phyloP scores from a whole-genome alignment of 2,797 vertebrate species.

The Cuniculus paca region DNA sequence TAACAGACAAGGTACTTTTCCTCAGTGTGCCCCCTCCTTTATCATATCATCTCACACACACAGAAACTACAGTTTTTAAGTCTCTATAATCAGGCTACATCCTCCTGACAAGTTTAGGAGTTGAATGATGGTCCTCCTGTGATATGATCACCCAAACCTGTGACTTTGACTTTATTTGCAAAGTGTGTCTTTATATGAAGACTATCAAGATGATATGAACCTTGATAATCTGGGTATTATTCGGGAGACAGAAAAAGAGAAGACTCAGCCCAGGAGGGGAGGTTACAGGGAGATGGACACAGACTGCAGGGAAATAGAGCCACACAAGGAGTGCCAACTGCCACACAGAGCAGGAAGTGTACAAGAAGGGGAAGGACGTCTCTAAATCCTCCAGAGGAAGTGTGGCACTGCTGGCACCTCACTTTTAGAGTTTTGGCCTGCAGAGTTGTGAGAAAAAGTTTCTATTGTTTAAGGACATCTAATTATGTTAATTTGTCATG shows the following conservation, averaged over 20 bases:
- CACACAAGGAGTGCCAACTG: not conserved
- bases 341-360: not conserved
- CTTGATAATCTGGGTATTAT: not conserved
- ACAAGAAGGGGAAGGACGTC: no score
- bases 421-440: not conserved
- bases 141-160: not conserved
- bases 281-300: not conserved
- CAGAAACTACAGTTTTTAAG: not conserved
- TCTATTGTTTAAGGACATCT: not conserved
- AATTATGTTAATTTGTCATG: not conserved
- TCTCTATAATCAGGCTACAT: not conserved
- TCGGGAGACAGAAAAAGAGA: not conserved
- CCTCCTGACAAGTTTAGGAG: not conserved
- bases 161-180: not conserved
- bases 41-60: not conserved
- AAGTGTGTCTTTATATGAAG: not conserved
- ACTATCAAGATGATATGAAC: not conserved
- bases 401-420: not conserved
- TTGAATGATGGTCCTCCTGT: not conserved
- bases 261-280: not conserved
- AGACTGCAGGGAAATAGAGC: rapidly evolving
- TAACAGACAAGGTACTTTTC: not conserved
- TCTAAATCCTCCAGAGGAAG: not conserved
- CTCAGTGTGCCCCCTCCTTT: not conserved
- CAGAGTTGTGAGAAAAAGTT: not conserved